Evolutionary conservation across 2,888 invertebrate genomes (phyloP), one percentile per base, ranked within the genome.

Genomic region (Lithophane ornitopus): DNA sequence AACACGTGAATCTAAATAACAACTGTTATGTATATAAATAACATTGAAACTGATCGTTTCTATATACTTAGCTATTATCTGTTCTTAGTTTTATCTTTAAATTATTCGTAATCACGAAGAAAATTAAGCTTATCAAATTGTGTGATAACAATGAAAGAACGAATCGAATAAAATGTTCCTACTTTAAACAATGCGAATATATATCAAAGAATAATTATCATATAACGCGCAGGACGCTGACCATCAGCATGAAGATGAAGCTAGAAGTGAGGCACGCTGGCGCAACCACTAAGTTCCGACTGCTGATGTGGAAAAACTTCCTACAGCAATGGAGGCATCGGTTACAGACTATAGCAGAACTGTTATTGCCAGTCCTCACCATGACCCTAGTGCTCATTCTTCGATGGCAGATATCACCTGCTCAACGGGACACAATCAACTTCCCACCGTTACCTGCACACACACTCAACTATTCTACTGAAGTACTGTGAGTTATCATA

Each of bases 281-380:
- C 22, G 92, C 94, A 6, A 96, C 94, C 91, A 94, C 96, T 52
- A 98, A 98, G 92, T 98, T 98, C 90, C 92, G 96, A 22, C 95
- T 98, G 81, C 94, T 98, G 77, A 97, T 98, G 93, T 98, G 98
- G 98, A 98, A 98, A 94, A 98, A 98, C 93, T 98, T 97, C 94
- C 93, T 98, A 6, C 97, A 98, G 62, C 98, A 98, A 94, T 98
- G 97, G 96, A 96, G 98, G 80, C 98, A 98, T 92, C 97, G 97
- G 69, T 82, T 97, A 61, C 98, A 98, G 91, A 98, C 98, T 0
- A 70, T 97, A 1, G 91, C 97, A 56, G 98, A 98, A 93, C 93
- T 98, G 19, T 72, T 98, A 0, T 92, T 98, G 62, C 98, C 98
- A 0, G 97, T 97, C 0, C 80, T 97, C 6, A 98, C 98, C 81